Conservation (phyloP, 2,888 invertebrate genomes). For the Troides oblongomaculatus region DNA sequence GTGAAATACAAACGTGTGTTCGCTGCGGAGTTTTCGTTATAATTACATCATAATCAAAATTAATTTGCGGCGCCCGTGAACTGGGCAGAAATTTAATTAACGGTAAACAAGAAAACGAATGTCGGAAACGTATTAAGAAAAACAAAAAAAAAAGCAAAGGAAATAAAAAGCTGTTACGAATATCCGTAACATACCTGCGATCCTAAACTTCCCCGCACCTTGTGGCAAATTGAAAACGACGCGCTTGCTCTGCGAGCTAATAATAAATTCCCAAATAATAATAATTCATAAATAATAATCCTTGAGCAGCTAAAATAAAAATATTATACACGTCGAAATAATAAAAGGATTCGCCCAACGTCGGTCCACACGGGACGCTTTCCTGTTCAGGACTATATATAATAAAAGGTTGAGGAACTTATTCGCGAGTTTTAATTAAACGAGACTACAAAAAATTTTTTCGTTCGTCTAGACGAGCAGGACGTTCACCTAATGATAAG, state of each 20-base stretch:
- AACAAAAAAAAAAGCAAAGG: conserved; percentile 34
- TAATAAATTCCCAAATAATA: conserved; percentile 79
- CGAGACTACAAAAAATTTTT: too few relatives aligned
- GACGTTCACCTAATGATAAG: too few relatives aligned
- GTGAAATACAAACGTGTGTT: not conserved
- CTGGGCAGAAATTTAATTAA: conserved; percentile 69
- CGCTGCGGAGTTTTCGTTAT: conserved; percentile 32
- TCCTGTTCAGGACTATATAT: conserved; percentile 17
- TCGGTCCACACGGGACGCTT: conserved; percentile 57
- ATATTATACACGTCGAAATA: conserved; percentile 76
- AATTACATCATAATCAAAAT: conserved; percentile 65
- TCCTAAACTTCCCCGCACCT: conserved; percentile 51
- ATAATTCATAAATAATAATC: conserved; percentile 81
- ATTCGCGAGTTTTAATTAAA: too few relatives aligned
- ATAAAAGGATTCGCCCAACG: conserved; percentile 71
- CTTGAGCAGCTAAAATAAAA: conserved; percentile 75
- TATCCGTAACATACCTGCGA: conserved; percentile 47
- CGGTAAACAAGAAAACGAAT: conserved; percentile 59
- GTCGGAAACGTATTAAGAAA: conserved; percentile 63
- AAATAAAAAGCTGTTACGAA: conserved; percentile 48
- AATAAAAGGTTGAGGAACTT: too few relatives aligned
- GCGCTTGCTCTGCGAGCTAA: conserved; percentile 72
- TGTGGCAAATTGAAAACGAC: conserved; percentile 79
- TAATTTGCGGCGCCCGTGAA: conserved; percentile 64
- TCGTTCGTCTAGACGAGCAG: too few relatives aligned